Conservation (phyloP, 2,888 invertebrate species). For the Erebia ligea region DNA sequence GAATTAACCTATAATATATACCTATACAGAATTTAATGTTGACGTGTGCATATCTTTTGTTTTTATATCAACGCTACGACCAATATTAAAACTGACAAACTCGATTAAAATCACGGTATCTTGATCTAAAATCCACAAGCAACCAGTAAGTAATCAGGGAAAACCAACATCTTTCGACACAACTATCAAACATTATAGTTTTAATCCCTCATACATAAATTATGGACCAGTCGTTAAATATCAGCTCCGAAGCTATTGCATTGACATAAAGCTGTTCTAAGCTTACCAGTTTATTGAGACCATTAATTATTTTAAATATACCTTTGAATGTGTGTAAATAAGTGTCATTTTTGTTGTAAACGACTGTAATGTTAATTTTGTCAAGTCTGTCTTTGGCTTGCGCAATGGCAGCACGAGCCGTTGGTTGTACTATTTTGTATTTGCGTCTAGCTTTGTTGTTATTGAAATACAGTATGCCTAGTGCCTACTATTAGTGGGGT, state of each 20-base stretch:
- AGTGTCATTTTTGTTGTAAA: conserved; percentile 46
- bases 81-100: conserved; percentile 28
- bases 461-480: conserved; percentile 34
- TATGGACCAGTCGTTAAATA: conserved; percentile 73
- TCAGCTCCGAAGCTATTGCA: conserved; percentile 72
- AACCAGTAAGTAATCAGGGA: conserved; percentile 52
- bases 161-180: conserved; percentile 62
- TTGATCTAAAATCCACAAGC: conserved; percentile 42
- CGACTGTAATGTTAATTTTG: conserved; percentile 44
- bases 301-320: conserved; percentile 39
- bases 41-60: not conserved
- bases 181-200: conserved; percentile 62
- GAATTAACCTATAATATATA: no score
- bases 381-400: conserved; percentile 54
- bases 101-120: conserved; percentile 38
- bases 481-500: conserved; percentile 15
- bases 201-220: conserved; percentile 74
- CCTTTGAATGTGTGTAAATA: conserved; percentile 47
- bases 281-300: conserved; percentile 52
- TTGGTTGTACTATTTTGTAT: conserved; percentile 35
- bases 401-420: conserved; percentile 65
- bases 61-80: not conserved
- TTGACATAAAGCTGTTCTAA: conserved; percentile 68
- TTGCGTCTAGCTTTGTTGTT: conserved; percentile 28
- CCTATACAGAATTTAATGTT: not conserved